Evolutionary conservation across 1,140 invertebrate species (phyloP).

Genomic region (Drosophila mojavensis): DNA sequence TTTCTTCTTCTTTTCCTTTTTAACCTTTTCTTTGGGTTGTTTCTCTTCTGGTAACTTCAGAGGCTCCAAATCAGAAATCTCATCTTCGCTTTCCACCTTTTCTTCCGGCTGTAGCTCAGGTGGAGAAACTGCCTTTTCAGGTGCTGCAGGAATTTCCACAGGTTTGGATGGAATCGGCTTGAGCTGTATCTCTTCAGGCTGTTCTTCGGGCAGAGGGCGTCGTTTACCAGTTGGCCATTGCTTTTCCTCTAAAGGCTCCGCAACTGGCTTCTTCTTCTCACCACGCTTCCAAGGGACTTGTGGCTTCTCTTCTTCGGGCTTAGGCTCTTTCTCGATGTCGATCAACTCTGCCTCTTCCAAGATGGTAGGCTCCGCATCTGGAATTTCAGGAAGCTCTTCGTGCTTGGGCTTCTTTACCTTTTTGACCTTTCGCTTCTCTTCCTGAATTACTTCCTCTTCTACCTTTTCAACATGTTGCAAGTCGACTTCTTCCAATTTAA

Average conservation of each 20-base stretch:
- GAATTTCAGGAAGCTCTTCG: constrained; percentile 72
- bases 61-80: constrained; percentile 66
- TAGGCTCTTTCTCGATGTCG: constrained; percentile 81
- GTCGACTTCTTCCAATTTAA: constrained; percentile 84
- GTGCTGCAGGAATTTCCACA: constrained; percentile 66
- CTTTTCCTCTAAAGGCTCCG: constrained; percentile 84
- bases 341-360: constrained; percentile 79
- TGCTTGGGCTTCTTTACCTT: constrained; percentile 75
- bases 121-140: constrained; percentile 72
- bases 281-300: constrained; percentile 81
- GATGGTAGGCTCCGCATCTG: constrained; percentile 70
- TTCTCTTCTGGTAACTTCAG: constrained; percentile 65
- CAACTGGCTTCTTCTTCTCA: constrained; percentile 75
- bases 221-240: constrained; percentile 84
- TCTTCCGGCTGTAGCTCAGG: constrained; percentile 72
- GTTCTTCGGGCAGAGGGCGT: constrained; percentile 80
- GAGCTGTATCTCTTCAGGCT: constrained; percentile 84
- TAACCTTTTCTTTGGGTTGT: constrained; percentile 66
- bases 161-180: constrained; percentile 84
- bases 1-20: constrained; percentile 81
- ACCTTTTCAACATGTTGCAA: constrained; percentile 85
- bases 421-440: constrained; percentile 70
- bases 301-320: constrained; percentile 71
- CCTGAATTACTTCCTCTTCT: constrained; percentile 77
- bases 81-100: constrained; percentile 60